Evolutionary conservation across 1,140 invertebrate genomes (phyloP).

Genomic region (Agrypnia vestita): DNA sequence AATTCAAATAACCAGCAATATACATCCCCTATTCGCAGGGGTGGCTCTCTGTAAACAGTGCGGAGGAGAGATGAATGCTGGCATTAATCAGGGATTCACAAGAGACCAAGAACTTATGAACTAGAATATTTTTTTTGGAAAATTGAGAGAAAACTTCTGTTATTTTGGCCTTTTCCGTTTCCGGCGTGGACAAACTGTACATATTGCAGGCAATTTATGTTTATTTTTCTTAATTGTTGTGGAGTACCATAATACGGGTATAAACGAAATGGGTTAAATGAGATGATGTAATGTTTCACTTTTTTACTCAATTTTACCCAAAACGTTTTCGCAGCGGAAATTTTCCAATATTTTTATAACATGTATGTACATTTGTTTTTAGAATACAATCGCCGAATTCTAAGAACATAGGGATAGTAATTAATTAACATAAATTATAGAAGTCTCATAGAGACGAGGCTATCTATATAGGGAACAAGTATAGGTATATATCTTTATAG

Average conservation of each 20-base stretch:
- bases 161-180: conserved; percentile 7
- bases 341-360: too few relatives aligned
- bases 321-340: too few relatives aligned
- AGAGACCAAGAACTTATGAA: conserved; percentile 30
- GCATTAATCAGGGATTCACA: conserved; percentile 31
- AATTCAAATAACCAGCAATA: conserved; percentile 51
- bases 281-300: too few relatives aligned
- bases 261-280: too few relatives aligned
- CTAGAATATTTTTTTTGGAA: conserved; percentile 16
- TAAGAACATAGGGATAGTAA: too few relatives aligned
- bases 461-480: too few relatives aligned
- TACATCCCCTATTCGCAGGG: conserved; percentile 7
- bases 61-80: conserved; percentile 11
- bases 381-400: too few relatives aligned
- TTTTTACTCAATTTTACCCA: too few relatives aligned
- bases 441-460: too few relatives aligned
- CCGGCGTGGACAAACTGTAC: conserved; percentile 1
- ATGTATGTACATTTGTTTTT: too few relatives aligned
- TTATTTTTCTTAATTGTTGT: conserved; percentile 14
- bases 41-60: background rate
- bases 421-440: too few relatives aligned
- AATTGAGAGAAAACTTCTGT: conserved; percentile 14
- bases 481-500: too few relatives aligned
- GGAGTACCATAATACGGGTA: background rate
- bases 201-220: conserved; percentile 22